Evolutionary conservation across 1,140 invertebrate genomes (phyloP).

Genomic region (Drosophila aff.): DNA sequence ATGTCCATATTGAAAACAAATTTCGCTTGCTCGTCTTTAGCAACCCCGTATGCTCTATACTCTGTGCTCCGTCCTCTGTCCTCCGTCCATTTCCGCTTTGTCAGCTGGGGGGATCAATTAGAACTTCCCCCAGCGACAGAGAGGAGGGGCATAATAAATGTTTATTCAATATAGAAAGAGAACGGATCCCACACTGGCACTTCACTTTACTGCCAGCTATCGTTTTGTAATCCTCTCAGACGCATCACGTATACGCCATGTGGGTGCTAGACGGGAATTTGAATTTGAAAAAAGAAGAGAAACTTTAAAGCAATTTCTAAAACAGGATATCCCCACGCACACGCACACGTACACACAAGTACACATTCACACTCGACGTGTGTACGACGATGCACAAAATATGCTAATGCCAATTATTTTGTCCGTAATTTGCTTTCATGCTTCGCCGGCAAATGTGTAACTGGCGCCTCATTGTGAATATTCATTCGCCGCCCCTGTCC

Average conservation of each 20-base stretch:
- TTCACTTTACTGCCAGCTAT: conserved; percentile 38
- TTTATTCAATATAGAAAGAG: conserved; percentile 41
- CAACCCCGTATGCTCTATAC: not conserved
- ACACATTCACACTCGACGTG: conserved; percentile 15
- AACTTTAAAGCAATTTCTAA: conserved; percentile 41
- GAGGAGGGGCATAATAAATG: conserved; percentile 18
- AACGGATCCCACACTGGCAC: conserved; percentile 6
- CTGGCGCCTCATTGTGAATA: conserved; percentile 71
- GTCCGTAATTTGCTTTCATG: conserved; percentile 82
- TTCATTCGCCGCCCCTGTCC: conserved; percentile 47
- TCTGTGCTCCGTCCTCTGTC: too few relatives aligned
- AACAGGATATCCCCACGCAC: conserved; percentile 31
- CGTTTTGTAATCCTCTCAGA: conserved; percentile 46
- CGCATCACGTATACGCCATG: conserved; percentile 68
- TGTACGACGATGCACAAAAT: conserved; percentile 58
- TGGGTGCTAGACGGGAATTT: conserved; percentile 43
- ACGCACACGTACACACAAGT: not conserved
- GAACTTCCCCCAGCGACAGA: conserved; percentile 27
- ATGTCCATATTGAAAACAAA: conserved; percentile 54
- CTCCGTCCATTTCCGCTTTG: conserved; percentile 38
- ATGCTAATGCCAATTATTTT: conserved; percentile 82
- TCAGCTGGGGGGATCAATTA: conserved; percentile 50
- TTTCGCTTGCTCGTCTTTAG: conserved; percentile 2
- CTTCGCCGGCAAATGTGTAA: conserved; percentile 67
- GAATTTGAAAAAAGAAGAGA: conserved; percentile 29